These are phyloP conservation scores for Thripadectes ignobilis DNA, from an alignment of 2,797 vertebrate species.

Conservation along the genomic window DNA sequence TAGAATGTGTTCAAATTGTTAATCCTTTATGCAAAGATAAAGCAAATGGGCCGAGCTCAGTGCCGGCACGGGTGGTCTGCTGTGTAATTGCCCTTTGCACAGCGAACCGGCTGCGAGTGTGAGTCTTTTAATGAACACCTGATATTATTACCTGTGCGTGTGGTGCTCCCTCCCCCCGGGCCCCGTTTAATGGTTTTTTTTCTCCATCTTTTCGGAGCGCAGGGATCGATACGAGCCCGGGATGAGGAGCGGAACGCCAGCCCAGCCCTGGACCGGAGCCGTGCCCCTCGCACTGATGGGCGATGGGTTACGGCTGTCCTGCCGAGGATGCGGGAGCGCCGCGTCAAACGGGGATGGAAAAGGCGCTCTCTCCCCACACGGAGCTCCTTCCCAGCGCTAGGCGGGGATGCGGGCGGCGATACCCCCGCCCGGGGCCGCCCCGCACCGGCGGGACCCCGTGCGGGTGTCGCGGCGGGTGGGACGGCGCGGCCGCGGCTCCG, in stretches of 20 bases:
- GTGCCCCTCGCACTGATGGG: rapidly evolving
- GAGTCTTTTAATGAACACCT: rapidly evolving
- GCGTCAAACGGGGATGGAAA: not conserved
- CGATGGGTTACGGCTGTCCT: rapidly evolving
- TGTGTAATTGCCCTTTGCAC: rapidly evolving
- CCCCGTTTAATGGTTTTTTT: no score
- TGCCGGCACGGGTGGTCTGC: not conserved
- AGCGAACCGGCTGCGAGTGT: not conserved
- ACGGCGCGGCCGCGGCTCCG: not conserved
- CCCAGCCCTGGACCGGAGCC: rapidly evolving
- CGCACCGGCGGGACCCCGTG: no score
- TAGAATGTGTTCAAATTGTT: not conserved
- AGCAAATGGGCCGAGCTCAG: not conserved
- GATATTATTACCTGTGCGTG: rapidly evolving
- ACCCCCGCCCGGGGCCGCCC: not conserved
- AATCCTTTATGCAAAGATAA: not conserved
- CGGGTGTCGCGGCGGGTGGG: not conserved
- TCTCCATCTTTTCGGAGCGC: not conserved
- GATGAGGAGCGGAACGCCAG: rapidly evolving
- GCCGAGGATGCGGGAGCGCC: rapidly evolving
- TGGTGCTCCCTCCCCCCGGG: no score
- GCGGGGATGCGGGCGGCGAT: not conserved
- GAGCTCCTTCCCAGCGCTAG: not conserved
- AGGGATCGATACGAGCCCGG: rapidly evolving
- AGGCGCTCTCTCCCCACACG: not conserved